Percentiles rank a stretch among this genome's conserved stretches.
Conservation (phyloP, 2,888 invertebrate species). For the Sminthurinus aureus region DNA sequence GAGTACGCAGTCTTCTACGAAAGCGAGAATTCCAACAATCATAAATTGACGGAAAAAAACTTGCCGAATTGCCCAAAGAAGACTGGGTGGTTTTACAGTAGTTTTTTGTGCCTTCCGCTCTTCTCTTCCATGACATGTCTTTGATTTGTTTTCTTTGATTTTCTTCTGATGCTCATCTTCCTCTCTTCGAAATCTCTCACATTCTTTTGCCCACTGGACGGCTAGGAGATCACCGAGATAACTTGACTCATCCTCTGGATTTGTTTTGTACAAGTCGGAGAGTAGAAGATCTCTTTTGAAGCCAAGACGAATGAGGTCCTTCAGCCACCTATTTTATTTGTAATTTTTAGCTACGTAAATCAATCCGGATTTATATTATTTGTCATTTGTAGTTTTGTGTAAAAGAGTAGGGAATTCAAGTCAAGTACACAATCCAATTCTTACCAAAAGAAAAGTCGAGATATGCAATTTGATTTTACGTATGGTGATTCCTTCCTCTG, state of each 20-base stretch:
- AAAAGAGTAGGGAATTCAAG: not conserved
- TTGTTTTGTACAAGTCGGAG: constrained; percentile 76
- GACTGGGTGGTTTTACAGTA: constrained; percentile 60
- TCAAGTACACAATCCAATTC: not conserved
- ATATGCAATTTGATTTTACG: constrained; percentile 48
- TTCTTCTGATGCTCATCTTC: constrained; percentile 2
- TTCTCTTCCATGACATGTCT: not conserved
- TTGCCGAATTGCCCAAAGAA: constrained; percentile 61
- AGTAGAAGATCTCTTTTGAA: constrained; percentile 75
- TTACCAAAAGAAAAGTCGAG: constrained; percentile 56
- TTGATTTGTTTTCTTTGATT: not conserved
- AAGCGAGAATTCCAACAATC: constrained; percentile 62
- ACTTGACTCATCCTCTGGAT: constrained; percentile 75
- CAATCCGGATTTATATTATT: not conserved
- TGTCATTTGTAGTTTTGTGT: not conserved
- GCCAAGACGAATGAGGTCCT: constrained; percentile 79
- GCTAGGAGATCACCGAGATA: constrained; percentile 72
- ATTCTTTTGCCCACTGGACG: constrained; percentile 49
- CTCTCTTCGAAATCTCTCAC: constrained; percentile 25
- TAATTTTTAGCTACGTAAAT: not conserved
- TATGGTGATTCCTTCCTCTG: constrained; percentile 38
- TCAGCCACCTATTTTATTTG: constrained; percentile 74
- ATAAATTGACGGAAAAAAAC: constrained; percentile 62
- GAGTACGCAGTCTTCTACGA: constrained; percentile 62
- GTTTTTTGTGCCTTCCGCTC: not conserved